Evolutionary conservation across 2,888 invertebrate genomes (phyloP).

Genomic region (Euproctis similis): DNA sequence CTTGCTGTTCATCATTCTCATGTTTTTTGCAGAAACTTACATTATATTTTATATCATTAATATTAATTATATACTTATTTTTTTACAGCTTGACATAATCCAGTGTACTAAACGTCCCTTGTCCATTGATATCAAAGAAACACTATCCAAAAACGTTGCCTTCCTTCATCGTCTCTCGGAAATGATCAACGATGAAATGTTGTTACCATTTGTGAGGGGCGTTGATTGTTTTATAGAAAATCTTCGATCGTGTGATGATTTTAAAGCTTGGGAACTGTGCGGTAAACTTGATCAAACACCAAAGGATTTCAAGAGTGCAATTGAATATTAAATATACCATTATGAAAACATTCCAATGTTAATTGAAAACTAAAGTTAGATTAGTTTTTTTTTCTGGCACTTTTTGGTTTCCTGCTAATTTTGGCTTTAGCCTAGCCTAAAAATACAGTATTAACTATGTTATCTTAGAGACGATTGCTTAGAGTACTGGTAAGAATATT

Average conservation of each 20-base stretch:
- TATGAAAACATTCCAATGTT: slow-evolving; percentile 20
- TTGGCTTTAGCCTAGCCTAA: slow-evolving; percentile 15
- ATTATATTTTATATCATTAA: no score
- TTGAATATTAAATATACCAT: slow-evolving; percentile 50
- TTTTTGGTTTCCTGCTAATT: slow-evolving; percentile 23
- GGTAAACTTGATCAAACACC: slow-evolving; percentile 60
- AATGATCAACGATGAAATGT: slow-evolving; percentile 61
- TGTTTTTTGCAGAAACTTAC: neutral
- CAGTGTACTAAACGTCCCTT: slow-evolving; percentile 64
- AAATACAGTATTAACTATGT: slow-evolving; percentile 20
- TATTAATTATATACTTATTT: slow-evolving; percentile 1
- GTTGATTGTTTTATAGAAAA: slow-evolving; percentile 62
- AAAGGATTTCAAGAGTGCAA: slow-evolving; percentile 64
- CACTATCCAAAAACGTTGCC: slow-evolving; percentile 59
- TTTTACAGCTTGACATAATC: slow-evolving; percentile 60
- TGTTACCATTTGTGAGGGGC: slow-evolving; percentile 60
- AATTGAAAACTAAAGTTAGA: slow-evolving; percentile 11
- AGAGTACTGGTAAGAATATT: no score
- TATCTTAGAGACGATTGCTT: no score
- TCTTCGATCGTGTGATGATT: slow-evolving; percentile 60
- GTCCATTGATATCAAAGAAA: slow-evolving; percentile 52
- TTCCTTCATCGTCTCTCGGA: slow-evolving; percentile 63
- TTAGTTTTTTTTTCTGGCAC: slow-evolving; percentile 26
- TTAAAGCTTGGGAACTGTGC: slow-evolving; percentile 66
- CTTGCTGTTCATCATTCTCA: neutral